phyloP scores from a whole-genome alignment of 35 echinoderm and acorn worm species.

The Anneissia japonica region DNA sequence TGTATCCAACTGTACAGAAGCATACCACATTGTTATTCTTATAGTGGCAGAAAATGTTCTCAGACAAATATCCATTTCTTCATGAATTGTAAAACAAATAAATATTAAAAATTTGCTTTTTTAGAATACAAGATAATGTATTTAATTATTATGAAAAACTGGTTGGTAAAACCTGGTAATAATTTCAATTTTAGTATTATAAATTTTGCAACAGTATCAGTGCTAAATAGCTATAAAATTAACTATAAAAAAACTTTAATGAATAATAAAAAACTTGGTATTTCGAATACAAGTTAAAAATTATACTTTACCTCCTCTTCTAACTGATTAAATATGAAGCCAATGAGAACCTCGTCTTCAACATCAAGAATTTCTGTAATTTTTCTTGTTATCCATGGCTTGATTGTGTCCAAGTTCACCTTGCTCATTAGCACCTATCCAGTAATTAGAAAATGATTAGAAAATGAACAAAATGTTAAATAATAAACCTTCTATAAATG shows the following conservation, averaged over 20 bases:
- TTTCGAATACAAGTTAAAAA: too few species aligned
- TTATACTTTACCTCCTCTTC: slow-evolving; percentile 99
- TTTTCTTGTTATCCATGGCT: slow-evolving; percentile 95
- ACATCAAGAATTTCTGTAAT: slow-evolving; percentile 91
- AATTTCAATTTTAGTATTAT: too few species aligned
- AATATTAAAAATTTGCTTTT: too few species aligned
- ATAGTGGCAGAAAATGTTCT: too few species aligned
- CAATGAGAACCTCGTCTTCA: slow-evolving; percentile 96
- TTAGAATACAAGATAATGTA: too few species aligned
- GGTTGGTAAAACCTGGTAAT: too few species aligned
- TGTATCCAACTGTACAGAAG: background rate
- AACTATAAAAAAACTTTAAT: too few species aligned
- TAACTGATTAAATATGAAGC: slow-evolving; percentile 96
- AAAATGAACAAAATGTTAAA: background rate
- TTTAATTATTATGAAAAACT: too few species aligned
- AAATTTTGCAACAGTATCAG: background rate
- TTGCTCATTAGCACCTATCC: slow-evolving; percentile 89
- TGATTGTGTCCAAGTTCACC: slow-evolving; percentile 86
- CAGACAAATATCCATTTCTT: background rate
- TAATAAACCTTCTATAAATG: too few species aligned
- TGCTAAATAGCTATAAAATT: too few species aligned
- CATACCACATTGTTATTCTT: background rate
- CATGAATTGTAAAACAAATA: too few species aligned
- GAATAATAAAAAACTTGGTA: too few species aligned
- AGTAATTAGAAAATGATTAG: background rate